Conservation (phyloP, 2,888 invertebrate genomes). For the Chrysolina oricalcia region DNA sequence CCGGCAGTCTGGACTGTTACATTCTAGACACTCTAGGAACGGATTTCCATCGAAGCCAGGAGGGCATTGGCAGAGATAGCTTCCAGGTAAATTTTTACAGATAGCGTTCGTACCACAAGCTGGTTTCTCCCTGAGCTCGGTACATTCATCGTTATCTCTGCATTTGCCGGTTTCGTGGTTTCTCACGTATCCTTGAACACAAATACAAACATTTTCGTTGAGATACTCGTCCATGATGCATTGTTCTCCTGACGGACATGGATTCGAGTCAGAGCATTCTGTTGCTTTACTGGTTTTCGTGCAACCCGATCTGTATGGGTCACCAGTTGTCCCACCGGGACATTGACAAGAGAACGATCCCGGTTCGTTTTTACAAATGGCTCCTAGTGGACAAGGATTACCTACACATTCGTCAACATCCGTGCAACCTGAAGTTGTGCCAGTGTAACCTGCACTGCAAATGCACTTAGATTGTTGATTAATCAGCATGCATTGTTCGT, state of each 20-base stretch:
- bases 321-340: constrained; percentile 86
- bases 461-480: constrained; percentile 89
- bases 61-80: constrained; percentile 94
- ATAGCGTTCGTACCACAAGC: constrained; percentile 92
- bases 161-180: constrained; percentile 84
- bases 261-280: constrained; percentile 83
- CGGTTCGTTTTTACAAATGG: constrained; percentile 91
- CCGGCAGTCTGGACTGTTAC: constrained; percentile 87
- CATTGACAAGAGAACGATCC: constrained; percentile 92
- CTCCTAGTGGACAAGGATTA: constrained; percentile 88
- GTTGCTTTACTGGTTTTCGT: constrained; percentile 78
- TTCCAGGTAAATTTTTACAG: constrained; percentile 93
- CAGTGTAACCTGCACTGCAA: constrained; percentile 87
- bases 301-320: constrained; percentile 87
- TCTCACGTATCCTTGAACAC: constrained; percentile 89
- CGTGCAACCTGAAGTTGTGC: constrained; percentile 81
- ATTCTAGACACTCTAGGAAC: constrained; percentile 86
- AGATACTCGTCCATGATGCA: constrained; percentile 85
- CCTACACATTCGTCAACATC: constrained; percentile 92
- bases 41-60: constrained; percentile 92
- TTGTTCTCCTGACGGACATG: constrained; percentile 89
- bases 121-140: constrained; percentile 81
- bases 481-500: constrained; percentile 90
- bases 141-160: constrained; percentile 90
- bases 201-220: constrained; percentile 89